Conservation (phyloP, 2,113 vertebrate genomes). For the Aviceda subcristata region DNA sequence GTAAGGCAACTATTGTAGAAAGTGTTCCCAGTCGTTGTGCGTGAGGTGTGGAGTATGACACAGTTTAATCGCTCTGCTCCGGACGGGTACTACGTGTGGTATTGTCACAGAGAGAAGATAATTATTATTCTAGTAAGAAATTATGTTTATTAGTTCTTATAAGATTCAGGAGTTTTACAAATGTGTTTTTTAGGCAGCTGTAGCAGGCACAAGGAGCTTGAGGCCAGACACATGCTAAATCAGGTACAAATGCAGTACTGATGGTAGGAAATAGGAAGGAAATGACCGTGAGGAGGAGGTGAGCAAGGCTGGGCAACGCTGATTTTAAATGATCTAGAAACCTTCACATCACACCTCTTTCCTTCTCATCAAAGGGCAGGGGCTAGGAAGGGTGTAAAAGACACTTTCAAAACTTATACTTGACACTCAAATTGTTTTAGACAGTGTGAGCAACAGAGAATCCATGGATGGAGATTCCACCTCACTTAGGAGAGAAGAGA, state of each 20-base stretch:
- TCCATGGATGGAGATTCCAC: neutral
- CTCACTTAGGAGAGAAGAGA: neutral
- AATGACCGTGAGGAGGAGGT: neutral
- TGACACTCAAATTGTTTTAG: neutral
- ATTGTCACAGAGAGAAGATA: neutral
- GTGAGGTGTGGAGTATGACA: neutral
- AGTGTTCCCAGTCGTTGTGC: neutral
- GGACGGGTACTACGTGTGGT: neutral
- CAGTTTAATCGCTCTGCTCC: neutral
- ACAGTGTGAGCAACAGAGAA: neutral
- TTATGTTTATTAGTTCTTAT: neutral
- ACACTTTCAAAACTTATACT: neutral
- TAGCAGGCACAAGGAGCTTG: neutral
- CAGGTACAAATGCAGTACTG: neutral
- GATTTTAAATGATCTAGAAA: neutral
- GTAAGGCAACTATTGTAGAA: neutral
- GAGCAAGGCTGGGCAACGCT: fast-evolving
- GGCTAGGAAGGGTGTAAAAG: neutral
- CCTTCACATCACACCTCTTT: neutral
- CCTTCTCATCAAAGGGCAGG: neutral
- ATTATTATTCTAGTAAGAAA: neutral
- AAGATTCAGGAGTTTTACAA: neutral
- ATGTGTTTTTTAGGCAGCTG: neutral
- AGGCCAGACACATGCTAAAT: neutral
- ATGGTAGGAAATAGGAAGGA: neutral